These are phyloP conservation scores for Apteryx owenii DNA, from an alignment of 2,113 vertebrate species.

Conservation along the genomic window DNA sequence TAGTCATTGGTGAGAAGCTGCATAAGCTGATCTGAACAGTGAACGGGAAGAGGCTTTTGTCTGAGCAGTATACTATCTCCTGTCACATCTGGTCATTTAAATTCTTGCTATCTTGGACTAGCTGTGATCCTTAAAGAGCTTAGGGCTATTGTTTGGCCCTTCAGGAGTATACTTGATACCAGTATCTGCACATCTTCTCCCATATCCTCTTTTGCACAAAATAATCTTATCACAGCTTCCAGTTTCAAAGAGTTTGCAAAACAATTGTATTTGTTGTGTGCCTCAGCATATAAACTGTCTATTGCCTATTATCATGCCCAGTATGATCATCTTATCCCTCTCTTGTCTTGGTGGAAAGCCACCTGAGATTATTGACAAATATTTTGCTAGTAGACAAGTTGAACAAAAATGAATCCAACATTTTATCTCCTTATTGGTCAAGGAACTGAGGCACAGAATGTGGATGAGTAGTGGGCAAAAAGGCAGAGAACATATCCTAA, in stretches of 20 bases:
- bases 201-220: not conserved
- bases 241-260: not conserved
- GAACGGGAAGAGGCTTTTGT: not conserved
- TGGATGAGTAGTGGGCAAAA: not conserved
- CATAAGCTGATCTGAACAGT: not conserved
- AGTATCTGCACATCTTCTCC: not conserved
- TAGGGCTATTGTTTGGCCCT: not conserved
- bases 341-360: not conserved
- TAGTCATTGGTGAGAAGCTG: not conserved
- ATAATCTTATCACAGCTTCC: not conserved
- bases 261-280: not conserved
- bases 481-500: not conserved
- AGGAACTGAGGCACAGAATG: not conserved
- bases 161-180: not conserved
- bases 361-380: not conserved
- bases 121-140: not conserved
- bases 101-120: not conserved
- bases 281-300: not conserved
- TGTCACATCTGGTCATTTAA: not conserved
- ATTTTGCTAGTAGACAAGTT: not conserved
- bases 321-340: not conserved
- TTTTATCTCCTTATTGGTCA: not conserved
- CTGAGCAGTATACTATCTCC: not conserved
- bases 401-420: not conserved
- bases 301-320: not conserved